Conservation (phyloP, 2,888 invertebrate genomes). For the Ectropis crepuscularia region DNA sequence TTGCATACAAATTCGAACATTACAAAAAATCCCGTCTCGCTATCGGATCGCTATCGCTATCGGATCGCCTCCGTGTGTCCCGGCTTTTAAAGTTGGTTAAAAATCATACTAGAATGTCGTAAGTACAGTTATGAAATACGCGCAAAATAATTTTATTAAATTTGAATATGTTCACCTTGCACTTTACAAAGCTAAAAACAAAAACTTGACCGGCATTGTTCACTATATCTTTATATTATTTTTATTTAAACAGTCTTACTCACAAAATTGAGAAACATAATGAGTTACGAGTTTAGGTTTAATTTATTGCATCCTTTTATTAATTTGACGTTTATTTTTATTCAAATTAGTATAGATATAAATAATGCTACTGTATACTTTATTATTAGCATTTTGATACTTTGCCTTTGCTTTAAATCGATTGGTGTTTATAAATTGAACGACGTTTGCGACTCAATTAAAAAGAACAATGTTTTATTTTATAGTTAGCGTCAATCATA, state of each 20-base stretch:
- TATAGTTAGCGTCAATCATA: no score
- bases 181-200: slow-evolving; percentile 12
- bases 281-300: slow-evolving; percentile 4
- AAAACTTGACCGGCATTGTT: slow-evolving; percentile 11
- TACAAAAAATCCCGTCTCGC: no score
- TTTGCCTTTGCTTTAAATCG: no score
- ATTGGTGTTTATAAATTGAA: not conserved
- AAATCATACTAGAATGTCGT: not conserved
- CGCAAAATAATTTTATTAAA: not conserved
- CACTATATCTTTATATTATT: not conserved
- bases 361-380: no score
- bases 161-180: slow-evolving; percentile 10
- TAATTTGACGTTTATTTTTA: slow-evolving; percentile 31
- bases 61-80: no score
- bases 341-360: no score
- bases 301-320: slow-evolving; percentile 29
- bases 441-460: no score
- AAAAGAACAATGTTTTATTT: no score
- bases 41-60: no score
- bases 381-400: no score
- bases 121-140: not conserved
- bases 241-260: no score
- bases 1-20: no score
- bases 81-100: not conserved
- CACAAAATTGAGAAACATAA: not conserved